These are phyloP conservation scores for Dolichopus griseipennis DNA, from an alignment of 2,888 invertebrate genomes.

Conservation along the genomic window DNA sequence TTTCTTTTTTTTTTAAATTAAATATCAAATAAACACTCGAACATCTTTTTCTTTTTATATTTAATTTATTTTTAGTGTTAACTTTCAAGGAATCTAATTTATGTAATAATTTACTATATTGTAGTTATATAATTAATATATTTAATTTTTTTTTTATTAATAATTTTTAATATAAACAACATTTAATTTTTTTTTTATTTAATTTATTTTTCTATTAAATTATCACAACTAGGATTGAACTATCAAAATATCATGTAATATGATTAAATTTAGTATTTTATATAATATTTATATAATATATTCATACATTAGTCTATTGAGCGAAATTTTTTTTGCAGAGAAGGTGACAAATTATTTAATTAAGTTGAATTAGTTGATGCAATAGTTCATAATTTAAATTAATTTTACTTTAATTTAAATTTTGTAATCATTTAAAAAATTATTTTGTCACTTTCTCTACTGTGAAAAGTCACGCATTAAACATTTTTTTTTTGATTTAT, in stretches of 20 bases:
- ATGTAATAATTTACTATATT: not conserved
- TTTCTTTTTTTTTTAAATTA: no score
- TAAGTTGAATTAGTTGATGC: no score
- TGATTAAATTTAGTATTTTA: not conserved
- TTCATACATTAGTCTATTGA: not conserved
- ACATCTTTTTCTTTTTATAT: no score
- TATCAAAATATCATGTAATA: not conserved
- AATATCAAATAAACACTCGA: no score
- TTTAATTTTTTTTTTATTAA: not conserved
- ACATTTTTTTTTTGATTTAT: no score
- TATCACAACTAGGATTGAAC: constrained; percentile 2
- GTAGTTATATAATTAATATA: not conserved
- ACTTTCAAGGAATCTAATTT: not conserved
- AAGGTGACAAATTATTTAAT: no score
- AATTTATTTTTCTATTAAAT: not conserved
- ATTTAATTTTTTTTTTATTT: not conserved
- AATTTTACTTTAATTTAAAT: no score
- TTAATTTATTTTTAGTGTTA: not conserved
- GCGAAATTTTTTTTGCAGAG: no score
- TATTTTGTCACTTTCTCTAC: no score
- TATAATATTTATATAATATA: not conserved
- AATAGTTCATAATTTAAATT: no score
- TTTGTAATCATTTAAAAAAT: no score
- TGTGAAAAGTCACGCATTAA: no score
- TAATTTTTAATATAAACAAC: not conserved